A percentile compares a stretch with the other conserved stretches of the same genome.
Conservation (phyloP, 2,888 invertebrate species). For the Diarsia mendica region DNA sequence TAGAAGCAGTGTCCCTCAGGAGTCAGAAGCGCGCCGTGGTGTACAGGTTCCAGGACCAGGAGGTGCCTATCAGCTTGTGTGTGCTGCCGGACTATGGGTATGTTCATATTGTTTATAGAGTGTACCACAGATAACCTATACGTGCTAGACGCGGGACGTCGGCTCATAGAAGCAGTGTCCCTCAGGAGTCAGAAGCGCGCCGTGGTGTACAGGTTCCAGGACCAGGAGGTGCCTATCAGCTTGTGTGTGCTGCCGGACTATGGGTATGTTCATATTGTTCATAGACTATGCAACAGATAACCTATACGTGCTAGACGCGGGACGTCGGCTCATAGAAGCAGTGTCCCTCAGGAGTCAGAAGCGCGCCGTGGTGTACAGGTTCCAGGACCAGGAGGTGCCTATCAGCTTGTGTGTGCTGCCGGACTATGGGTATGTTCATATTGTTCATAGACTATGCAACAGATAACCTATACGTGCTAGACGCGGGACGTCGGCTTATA, state of each 20-base stretch:
- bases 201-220: conserved; percentile 80
- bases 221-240: too few relatives aligned
- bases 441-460: conserved; percentile 79
- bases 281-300: neutral
- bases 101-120: conserved; percentile 46
- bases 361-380: conserved; percentile 87
- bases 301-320: conserved; percentile 93
- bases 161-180: conserved; percentile 92
- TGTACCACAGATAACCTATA: conserved; percentile 86
- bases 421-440: conserved; percentile 90
- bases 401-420: conserved; percentile 85
- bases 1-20: conserved; percentile 92
- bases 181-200: conserved; percentile 90
- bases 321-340: conserved; percentile 91
- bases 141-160: conserved; percentile 92
- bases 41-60: conserved; percentile 89
- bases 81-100: conserved; percentile 92
- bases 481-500: conserved; percentile 90
- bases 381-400: conserved; percentile 62
- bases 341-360: conserved; percentile 91
- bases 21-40: conserved; percentile 91
- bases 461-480: conserved; percentile 94
- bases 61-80: conserved; percentile 92
- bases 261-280: conserved; percentile 86
- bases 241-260: conserved; percentile 90